Base-by-base conservation (phyloP, 2,888 invertebrate genomes). In the Drosophila flavopinicola region DNA sequence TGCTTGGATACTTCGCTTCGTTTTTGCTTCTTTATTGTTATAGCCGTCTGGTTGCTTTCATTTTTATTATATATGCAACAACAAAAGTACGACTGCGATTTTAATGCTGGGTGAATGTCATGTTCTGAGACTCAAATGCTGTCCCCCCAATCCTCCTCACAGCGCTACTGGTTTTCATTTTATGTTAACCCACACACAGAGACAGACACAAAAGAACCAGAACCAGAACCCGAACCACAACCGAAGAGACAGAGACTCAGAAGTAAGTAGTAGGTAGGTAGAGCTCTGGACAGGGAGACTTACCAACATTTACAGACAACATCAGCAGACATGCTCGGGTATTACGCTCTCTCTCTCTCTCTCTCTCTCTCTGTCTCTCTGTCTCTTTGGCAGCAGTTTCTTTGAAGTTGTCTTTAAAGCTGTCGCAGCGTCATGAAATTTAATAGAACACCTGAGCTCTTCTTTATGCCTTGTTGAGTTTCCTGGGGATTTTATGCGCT, bases 101-200 rank as follows among this genome's bases (percentile, higher is more conserved):
- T 85, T 80, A 85, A 80, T 74, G 85, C 63, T 78, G 78, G 85
- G 82, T 85, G 78, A 82, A 82, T 79, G 85, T 85, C 79, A 82
- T 71, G 85, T 82, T 71, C 75, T 72, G 41, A 51, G 76, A 53
- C 53, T 52, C 65, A 42, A 61, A 27, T 51, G 67, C 39, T 13
- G 13, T 17, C 32, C 24, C 20, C 2, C 2, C 20, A 20, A n/a
- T 9, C 6, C 23, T 25, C 25, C 38, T 23, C 17, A n/a, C 24
- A 17, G 9, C 42, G 73, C 78, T 70, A 85, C 78, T 84, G 85
- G 82, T 85, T 85, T 85, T 70, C 78, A 68, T 79, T 80, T 77
- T 73, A 66, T 64, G 80, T 60, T 69, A 63, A 78, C 70, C 60
- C 83, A 75, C 57, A 75, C 70, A 60, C 11, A 39, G 30, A 20